Base-by-base conservation (phyloP, 2,113 vertebrate species). In the Mugil cephalus region DNA sequence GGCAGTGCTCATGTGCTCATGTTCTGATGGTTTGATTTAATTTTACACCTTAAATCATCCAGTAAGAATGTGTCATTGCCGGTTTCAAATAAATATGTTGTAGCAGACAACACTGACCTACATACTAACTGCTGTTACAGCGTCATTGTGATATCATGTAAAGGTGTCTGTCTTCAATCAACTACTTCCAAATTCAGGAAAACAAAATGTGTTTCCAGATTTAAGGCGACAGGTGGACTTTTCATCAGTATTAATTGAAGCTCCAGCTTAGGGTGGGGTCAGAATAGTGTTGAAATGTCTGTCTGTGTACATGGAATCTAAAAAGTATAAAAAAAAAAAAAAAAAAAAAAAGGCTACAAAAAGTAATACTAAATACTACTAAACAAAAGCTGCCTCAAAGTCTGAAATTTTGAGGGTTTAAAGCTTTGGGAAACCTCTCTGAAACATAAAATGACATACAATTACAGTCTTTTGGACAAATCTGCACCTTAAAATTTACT, bases 111-210 rank as follows among this genome's bases (percentile, higher is more conserved):
- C 83, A 80, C 42, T 6, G 42, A 72, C 58, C 53, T 21, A 11
- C 42, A 36, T 56, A 51, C 15, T n/a, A 30, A 43, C 52, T 61
- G 70, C 42, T 53, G 15, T 11, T 50, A 48, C 19, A 19, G 56
- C 74, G 65, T 10, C 70, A 61, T 18, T 43, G 66, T 69, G 74
- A 83, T 63, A 74, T 79, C 70, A 79, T 59, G 36, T 47, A 5
- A 53, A 30, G 36, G 42, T 52, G 62, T 66, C 70, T 69, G 82
- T 67, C 53, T 79, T 75, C 51, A 60, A 61, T 82, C 24, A 30
- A 2, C 74, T 78, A 36, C 47, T 35, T 15, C 1, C 35, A 56
- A 48, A 74, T 74, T 72, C 62, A 38, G 56, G 66, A 78, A 69
- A 35, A 4, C 42, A 1, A 2, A 30, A 30, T n/a, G 5, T 51